phyloP scores from a whole-genome alignment of 2,113 vertebrate genomes.

The Actenoides hombroni region DNA sequence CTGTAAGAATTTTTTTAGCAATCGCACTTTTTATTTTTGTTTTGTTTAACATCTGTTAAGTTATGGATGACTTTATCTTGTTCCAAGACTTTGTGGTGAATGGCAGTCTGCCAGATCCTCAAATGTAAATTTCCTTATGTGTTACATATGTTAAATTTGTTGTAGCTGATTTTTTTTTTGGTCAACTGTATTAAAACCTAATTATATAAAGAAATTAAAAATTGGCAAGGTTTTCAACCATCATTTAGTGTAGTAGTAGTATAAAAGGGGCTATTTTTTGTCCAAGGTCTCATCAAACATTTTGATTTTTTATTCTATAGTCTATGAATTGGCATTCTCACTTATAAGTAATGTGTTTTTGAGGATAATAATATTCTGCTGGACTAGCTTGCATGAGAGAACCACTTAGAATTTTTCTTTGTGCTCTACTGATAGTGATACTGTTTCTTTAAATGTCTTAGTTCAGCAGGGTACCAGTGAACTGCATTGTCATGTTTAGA shows the following conservation, averaged over 20 bases:
- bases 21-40: slow-evolving; percentile 54
- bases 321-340: background rate
- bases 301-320: background rate
- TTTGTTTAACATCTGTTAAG: slow-evolving; percentile 73
- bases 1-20: slow-evolving; percentile 57
- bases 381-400: background rate
- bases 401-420: background rate
- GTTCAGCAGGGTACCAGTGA: background rate
- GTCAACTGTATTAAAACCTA: background rate
- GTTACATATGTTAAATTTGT: slow-evolving; percentile 56
- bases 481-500: background rate
- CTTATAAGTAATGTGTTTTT: background rate
- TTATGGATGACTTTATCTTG: slow-evolving; percentile 73
- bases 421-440: background rate
- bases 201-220: slow-evolving; percentile 12
- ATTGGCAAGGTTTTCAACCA: background rate
- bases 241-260: background rate
- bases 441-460: background rate
- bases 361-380: background rate
- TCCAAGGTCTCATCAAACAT: background rate
- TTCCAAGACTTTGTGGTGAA: slow-evolving; percentile 71
- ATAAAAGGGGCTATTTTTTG: background rate
- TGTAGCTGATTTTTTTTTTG: background rate
- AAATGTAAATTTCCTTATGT: slow-evolving; percentile 62
- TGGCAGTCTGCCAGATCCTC: slow-evolving; percentile 64